A percentile compares a stretch with the other conserved stretches of the same genome.
Conservation (phyloP, 1,140 invertebrate species). For the Pseudomyrmex dendroicus region DNA sequence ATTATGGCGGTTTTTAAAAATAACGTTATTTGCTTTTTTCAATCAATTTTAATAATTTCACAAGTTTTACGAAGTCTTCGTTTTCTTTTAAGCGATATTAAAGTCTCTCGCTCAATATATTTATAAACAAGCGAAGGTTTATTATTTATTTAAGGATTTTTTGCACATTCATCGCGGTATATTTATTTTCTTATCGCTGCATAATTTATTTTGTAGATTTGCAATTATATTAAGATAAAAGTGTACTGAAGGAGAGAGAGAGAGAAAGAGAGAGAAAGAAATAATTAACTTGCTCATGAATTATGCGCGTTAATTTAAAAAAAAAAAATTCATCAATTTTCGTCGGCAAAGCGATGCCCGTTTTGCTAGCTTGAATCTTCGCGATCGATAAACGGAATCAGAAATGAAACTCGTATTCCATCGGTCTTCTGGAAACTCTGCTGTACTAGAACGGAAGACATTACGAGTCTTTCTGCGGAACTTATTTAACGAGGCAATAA, state of each 20-base stretch:
- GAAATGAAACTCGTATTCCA: slow-evolving; percentile 26
- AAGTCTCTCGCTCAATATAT: neutral
- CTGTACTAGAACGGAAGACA: slow-evolving; percentile 60
- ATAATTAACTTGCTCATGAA: neutral
- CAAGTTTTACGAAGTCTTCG: neutral
- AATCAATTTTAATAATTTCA: slow-evolving; percentile 16
- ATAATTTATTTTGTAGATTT: neutral
- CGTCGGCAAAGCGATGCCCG: neutral
- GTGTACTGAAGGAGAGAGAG: neutral
- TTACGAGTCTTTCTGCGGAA: slow-evolving; percentile 60
- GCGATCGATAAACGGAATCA: slow-evolving; percentile 26
- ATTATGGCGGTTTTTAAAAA: slow-evolving; percentile 20
- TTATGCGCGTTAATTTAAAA: neutral
- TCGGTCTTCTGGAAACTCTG: slow-evolving; percentile 49
- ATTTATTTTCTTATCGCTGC: too few relatives aligned
- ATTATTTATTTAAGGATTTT: too few relatives aligned
- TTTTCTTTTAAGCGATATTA: neutral
- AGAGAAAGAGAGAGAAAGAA: too few relatives aligned
- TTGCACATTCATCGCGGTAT: too few relatives aligned
- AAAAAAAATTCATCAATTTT: slow-evolving; percentile 31
- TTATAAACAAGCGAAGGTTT: neutral
- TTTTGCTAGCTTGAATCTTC: slow-evolving; percentile 26
- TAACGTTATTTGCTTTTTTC: slow-evolving; percentile 8
- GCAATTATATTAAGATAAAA: neutral
- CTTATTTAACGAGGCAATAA: slow-evolving; percentile 66